phyloP scores from a whole-genome alignment of 2,797 vertebrate genomes.

The Furcifer pardalis region DNA sequence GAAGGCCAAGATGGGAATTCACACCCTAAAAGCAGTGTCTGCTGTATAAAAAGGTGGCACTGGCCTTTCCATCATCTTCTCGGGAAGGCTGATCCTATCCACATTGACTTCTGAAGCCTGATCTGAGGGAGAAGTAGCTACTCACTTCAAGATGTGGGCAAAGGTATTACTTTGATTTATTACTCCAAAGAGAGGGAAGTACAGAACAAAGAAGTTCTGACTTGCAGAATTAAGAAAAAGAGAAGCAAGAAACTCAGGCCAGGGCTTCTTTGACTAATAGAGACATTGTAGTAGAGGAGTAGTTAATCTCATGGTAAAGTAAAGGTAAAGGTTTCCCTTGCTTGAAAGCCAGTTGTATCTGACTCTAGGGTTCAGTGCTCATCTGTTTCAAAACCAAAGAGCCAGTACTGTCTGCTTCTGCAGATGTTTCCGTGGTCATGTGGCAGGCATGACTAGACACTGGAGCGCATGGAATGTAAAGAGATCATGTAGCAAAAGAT shows the following conservation, averaged over 20 bases:
- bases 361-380: too few relatives aligned
- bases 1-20: neutral
- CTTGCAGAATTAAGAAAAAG: neutral
- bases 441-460: too few relatives aligned
- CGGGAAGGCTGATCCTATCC: neutral
- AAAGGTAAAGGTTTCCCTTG: too few relatives aligned
- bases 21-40: neutral
- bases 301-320: too few relatives aligned
- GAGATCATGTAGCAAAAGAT: too few relatives aligned
- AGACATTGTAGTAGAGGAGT: neutral
- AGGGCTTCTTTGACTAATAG: too few relatives aligned
- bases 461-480: neutral
- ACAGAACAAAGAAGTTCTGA: neutral
- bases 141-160: slow-evolving; percentile 38
- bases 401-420: too few relatives aligned
- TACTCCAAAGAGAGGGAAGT: neutral
- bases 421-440: too few relatives aligned
- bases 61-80: neutral
- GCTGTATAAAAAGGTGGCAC: neutral
- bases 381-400: too few relatives aligned
- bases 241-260: too few relatives aligned
- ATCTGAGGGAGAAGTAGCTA: neutral
- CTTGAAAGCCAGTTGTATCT: too few relatives aligned
- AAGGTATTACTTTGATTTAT: slow-evolving; percentile 53
- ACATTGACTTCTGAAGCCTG: neutral